These are phyloP conservation scores for Nycticryphes semicollaris DNA, from an alignment of 2,113 vertebrate species.

Conservation along the genomic window DNA sequence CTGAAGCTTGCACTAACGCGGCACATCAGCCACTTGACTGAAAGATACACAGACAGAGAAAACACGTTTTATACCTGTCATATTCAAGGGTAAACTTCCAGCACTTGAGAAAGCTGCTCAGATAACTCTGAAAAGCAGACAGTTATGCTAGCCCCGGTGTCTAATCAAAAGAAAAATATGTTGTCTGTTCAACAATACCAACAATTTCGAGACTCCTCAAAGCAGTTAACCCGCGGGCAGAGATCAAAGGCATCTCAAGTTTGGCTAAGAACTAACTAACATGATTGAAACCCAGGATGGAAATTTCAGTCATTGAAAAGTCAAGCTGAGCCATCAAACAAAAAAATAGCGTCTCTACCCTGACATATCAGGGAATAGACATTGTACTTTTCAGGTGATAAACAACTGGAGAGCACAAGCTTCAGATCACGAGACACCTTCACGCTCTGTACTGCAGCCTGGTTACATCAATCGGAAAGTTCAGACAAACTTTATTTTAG, in stretches of 20 bases:
- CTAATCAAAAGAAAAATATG: constrained; percentile 67
- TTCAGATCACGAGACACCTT: neutral
- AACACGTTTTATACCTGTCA: constrained; percentile 69
- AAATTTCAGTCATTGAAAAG: constrained; percentile 51
- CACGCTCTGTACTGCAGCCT: neutral
- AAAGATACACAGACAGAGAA: constrained; percentile 59
- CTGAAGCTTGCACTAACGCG: constrained; percentile 23
- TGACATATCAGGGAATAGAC: constrained; percentile 24
- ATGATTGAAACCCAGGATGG: neutral
- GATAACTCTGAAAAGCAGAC: constrained; percentile 57
- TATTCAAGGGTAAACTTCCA: constrained; percentile 72
- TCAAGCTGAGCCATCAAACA: constrained; percentile 36
- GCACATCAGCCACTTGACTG: constrained; percentile 65
- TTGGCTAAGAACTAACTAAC: neutral
- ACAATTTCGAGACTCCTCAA: neutral
- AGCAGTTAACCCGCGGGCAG: neutral
- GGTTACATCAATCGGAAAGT: neutral
- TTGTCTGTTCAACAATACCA: constrained; percentile 66
- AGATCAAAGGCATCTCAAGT: constrained; percentile 28
- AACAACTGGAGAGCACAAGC: neutral
- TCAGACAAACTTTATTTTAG: neutral
- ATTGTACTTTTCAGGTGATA: constrained; percentile 12
- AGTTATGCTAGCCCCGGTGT: constrained; percentile 54
- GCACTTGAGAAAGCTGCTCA: neutral
- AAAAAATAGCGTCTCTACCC: neutral